These are phyloP conservation scores for Endomychus coccineus DNA, from an alignment of 2,888 invertebrate species.

Conservation along the genomic window DNA sequence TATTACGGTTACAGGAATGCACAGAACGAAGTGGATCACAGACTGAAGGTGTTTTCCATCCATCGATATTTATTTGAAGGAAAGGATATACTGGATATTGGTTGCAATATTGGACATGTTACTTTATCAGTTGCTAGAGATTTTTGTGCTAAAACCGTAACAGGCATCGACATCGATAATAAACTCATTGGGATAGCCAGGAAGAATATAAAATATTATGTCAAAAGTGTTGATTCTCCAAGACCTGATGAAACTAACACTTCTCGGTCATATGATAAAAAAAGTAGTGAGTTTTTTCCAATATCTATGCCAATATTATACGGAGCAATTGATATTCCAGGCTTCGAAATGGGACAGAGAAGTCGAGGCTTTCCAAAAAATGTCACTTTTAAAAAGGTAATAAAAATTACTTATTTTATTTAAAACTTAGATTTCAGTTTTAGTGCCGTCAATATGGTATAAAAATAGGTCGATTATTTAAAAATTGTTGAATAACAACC, in stretches of 20 bases:
- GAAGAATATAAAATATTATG: constrained; percentile 65
- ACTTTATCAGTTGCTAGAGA: constrained; percentile 85
- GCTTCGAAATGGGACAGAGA: constrained; percentile 38
- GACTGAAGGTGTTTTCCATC: constrained; percentile 73
- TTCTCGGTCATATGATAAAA: constrained; percentile 19
- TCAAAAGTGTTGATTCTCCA: constrained; percentile 43
- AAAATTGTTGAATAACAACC: too few species aligned
- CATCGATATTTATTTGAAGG: constrained; percentile 76
- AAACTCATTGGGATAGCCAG: constrained; percentile 70
- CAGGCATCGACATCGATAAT: constrained; percentile 93
- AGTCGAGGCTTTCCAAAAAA: constrained; percentile 77
- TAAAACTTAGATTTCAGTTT: too few species aligned
- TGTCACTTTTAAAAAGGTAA: constrained; percentile 80
- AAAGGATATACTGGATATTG: constrained; percentile 92
- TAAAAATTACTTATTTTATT: too few species aligned
- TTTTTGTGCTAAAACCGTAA: constrained; percentile 74
- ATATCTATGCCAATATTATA: constrained; percentile 82
- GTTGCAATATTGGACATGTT: constrained; percentile 95
- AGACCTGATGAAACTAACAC: constrained; percentile 20
- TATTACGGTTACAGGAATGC: constrained; percentile 93
- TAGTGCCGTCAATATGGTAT: too few species aligned
- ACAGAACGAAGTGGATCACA: constrained; percentile 71
- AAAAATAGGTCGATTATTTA: too few species aligned
- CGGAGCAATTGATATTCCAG: constrained; percentile 66
- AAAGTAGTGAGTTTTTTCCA: constrained; percentile 62